phyloP scores from a whole-genome alignment of 2,113 vertebrate genomes.

The Amphiprion percula region DNA sequence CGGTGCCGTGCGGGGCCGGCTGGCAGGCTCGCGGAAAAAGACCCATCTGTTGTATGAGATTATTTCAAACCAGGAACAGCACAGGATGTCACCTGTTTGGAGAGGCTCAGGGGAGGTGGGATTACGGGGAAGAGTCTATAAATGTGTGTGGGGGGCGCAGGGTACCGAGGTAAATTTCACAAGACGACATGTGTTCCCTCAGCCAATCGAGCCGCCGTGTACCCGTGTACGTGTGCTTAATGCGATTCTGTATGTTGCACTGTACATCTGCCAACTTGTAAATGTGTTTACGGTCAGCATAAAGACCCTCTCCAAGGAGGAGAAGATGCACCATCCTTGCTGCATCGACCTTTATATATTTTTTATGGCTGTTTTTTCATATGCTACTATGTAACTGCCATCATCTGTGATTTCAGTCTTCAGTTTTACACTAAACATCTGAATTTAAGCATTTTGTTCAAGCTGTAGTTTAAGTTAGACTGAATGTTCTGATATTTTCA shows the following conservation, averaged over 20 bases:
- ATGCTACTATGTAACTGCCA: neutral
- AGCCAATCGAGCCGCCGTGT: neutral
- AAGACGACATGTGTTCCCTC: slow-evolving; percentile 46
- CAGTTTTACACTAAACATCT: neutral
- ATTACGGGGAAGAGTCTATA: slow-evolving; percentile 43
- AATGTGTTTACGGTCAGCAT: slow-evolving; percentile 17
- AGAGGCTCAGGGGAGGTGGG: slow-evolving; percentile 63
- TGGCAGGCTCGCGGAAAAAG: slow-evolving; percentile 66
- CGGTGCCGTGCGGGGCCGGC: slow-evolving; percentile 64
- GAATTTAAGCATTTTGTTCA: too few species aligned
- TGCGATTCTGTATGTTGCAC: slow-evolving; percentile 11
- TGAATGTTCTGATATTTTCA: too few species aligned
- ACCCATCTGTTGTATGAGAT: slow-evolving; percentile 83
- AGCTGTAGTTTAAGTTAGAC: too few species aligned
- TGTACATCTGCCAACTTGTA: slow-evolving; percentile 3
- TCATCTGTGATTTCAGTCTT: neutral
- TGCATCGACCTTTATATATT: neutral
- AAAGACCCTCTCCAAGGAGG: slow-evolving; percentile 5
- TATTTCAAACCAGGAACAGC: slow-evolving; percentile 73
- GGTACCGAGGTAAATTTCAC: slow-evolving; percentile 38
- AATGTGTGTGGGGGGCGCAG: slow-evolving; percentile 15
- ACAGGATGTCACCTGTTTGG: slow-evolving; percentile 80
- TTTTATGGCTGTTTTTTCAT: slow-evolving; percentile 14
- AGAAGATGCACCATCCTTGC: slow-evolving; percentile 9
- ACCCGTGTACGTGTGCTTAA: slow-evolving; percentile 11